A percentile compares a stretch with the other conserved stretches of the same genome.
Evolutionary conservation across 2,113 vertebrate genomes (phyloP).

Genomic region (Podilymbus podiceps): DNA sequence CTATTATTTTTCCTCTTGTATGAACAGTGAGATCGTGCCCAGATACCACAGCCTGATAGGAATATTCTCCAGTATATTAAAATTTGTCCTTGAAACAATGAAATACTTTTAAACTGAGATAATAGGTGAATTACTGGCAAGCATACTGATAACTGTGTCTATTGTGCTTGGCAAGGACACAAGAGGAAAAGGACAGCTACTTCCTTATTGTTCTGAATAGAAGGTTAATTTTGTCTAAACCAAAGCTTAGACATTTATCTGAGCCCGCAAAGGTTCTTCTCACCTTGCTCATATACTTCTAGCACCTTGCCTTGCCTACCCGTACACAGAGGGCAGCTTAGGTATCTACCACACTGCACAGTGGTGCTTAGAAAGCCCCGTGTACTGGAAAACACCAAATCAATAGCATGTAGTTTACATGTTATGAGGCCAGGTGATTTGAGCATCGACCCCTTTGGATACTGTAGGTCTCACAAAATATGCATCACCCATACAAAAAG

Average conservation of each 20-base stretch:
- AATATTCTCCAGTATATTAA: background rate
- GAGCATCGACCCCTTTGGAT: background rate
- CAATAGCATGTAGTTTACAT: background rate
- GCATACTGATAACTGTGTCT: background rate
- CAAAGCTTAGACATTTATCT: background rate
- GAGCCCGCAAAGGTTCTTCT: background rate
- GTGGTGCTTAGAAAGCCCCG: background rate
- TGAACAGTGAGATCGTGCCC: background rate
- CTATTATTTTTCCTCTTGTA: background rate
- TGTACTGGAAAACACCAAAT: background rate
- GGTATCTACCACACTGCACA: background rate
- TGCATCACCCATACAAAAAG: background rate
- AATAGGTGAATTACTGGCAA: background rate
- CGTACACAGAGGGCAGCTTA: background rate
- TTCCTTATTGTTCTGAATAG: background rate
- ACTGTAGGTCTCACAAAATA: background rate
- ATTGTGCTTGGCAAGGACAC: background rate
- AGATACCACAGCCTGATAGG: background rate
- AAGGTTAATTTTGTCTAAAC: background rate
- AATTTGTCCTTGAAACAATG: background rate
- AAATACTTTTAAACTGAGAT: slow-evolving; percentile 19
- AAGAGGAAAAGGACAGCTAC: background rate
- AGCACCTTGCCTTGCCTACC: background rate
- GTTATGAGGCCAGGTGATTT: background rate
- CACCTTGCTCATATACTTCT: background rate